Evolutionary conservation across 2,797 vertebrate species (phyloP), one percentile per base, ranked within the genome.

Genomic region (Premnoplex brunnescens): DNA sequence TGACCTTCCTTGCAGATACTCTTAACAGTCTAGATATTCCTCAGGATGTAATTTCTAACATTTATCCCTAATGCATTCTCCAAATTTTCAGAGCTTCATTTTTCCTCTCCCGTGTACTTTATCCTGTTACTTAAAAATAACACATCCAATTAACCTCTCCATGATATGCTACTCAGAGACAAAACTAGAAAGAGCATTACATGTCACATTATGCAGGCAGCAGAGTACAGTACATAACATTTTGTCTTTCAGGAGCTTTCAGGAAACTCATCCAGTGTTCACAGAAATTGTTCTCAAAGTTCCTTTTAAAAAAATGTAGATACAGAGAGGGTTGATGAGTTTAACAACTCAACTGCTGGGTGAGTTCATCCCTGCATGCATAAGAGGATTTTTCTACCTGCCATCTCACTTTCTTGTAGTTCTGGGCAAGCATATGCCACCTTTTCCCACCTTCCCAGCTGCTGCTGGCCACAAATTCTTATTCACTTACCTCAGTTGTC

Each of bases 71-170:
- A 96, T 95, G 69, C 77, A 74, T 80, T 95, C 91, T 92, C 85
- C 13, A 4, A 91, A 75, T 85, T 92, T 97, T 93, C 58, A 24
- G 72, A 92, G 90, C 88, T 95, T 95, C 21, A 22, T 84, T 96
- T 91, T 95, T 64, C 69, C 37, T 88, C 66, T 74, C 78, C 80
- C 93, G 54, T 26, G 14, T 80, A 80, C 91, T 96, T 78, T 66
- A 73, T 91, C 91, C 85, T 85, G 37, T 87, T 94, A 82, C 62
- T 96, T 96, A 91, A 97, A 97, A 97, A 95, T 96, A 97, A 97
- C 71, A 95, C 59, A 93, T 89, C 85, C 76, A 96, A 97, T 96
- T 96, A 97, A 93, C 94, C 83, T 96, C 94, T 95, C 94, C 56
- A 91, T 51, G 52, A 55, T 92, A 74, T 7, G 56, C 58, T 85